Base-by-base conservation (phyloP, 2,797 vertebrate genomes). In the Onychomys arenicola region DNA sequence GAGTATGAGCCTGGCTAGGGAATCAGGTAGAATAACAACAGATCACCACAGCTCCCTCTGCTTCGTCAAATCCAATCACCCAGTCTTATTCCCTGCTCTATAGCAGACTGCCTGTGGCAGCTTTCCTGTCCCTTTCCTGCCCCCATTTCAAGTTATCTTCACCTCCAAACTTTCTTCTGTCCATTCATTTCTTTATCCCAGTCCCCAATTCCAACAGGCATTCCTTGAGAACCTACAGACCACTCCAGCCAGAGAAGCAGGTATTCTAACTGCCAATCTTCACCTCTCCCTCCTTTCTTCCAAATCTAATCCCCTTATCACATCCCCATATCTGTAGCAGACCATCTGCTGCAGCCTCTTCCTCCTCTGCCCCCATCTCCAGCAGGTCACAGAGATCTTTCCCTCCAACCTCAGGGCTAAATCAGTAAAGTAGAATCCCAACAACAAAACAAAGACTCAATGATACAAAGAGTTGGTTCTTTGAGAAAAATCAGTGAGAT, bases 1-100 rank as follows among this genome's bases (percentile, higher is more conserved):
- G 59, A 93, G 43, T 57, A 46, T 52, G 13, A 65, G 65, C 95
- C 75, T 84, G 19, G 69, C 59, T 25, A 37, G 55, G 8, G 80
- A 40, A 94, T 92, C 67, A 52, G 63, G 32, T 14, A 69, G 83
- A 34, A 14, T 29, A 43, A 63, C 37, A 10, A 89, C 13, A 94
- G 61, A 93, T 40, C 9, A 52, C 89, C 75, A 94, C 77, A 73
- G 43, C 77, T 86, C 77, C 12, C 32, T 37, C 46, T 69, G 32
- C 32, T 69, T 69, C 63, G 69, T 37, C 32, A 69, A 69, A n/a
- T 86, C 46, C 12, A 84, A 7, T 34, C 0, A 1, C 29, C 5
- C 63, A 86, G 43, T 7, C 32, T n/a, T 27, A 16, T 14, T 52
- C 7, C 29, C 34, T 52, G 63, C 32, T 52, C 43, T 69, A 10